phyloP scores from a whole-genome alignment of 1,140 invertebrate species.

The Oscheius sp. region DNA sequence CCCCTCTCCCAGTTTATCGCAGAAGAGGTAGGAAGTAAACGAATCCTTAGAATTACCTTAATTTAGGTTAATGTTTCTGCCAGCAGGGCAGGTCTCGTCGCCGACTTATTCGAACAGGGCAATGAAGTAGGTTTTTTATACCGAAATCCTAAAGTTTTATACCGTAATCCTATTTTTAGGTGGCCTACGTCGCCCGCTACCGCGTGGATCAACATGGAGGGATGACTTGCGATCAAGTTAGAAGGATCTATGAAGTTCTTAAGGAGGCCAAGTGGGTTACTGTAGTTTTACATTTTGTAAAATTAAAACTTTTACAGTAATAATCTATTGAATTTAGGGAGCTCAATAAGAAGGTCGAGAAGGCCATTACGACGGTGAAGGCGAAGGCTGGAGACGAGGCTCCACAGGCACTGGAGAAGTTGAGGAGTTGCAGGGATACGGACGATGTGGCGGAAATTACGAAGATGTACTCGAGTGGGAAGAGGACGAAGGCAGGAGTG shows the following conservation, averaged over 20 bases:
- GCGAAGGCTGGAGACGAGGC: background rate
- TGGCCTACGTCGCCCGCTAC: conserved; percentile 17
- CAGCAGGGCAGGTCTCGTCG: too few relatives aligned
- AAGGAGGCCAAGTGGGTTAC: background rate
- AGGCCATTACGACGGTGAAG: background rate
- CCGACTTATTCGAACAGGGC: background rate
- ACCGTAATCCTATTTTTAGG: too few relatives aligned
- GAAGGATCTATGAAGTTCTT: background rate
- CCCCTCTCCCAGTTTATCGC: background rate
- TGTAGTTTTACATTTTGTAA: background rate
- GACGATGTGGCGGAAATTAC: conserved; percentile 6
- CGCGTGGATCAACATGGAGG: conserved; percentile 6
- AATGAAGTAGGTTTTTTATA: background rate
- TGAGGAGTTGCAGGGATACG: background rate
- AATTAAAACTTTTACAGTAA: background rate
- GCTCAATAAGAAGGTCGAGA: conserved; percentile 1
- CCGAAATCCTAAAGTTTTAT: background rate
- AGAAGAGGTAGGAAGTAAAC: background rate
- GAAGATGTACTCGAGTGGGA: background rate
- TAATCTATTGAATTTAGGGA: background rate
- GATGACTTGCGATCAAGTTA: background rate
- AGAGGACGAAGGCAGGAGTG: conserved; percentile 1
- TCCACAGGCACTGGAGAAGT: background rate
- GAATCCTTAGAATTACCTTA: too few relatives aligned
- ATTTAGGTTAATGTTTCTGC: background rate